Conservation (phyloP, 53 echinoderm and acorn worm species). For the Actinopyga echinites region DNA sequence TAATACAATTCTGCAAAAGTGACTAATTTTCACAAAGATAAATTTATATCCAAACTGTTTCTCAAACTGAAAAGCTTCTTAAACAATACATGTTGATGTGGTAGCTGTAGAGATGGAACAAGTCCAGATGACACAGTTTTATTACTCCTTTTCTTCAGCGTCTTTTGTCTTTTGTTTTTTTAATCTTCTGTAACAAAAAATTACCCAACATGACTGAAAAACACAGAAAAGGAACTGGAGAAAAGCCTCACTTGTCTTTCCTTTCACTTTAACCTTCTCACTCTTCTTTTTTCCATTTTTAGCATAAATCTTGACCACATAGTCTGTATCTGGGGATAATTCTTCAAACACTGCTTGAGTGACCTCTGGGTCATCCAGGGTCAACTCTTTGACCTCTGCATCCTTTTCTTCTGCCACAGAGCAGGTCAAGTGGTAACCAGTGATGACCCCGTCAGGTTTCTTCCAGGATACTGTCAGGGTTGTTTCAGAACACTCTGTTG, state of each 20-base stretch:
- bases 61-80: no score
- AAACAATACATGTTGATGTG: no score
- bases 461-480: slow-evolving; percentile 54
- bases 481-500: not conserved
- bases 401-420: slow-evolving; percentile 50
- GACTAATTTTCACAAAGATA: no score
- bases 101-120: no score
- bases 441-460: slow-evolving; percentile 61
- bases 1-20: no score
- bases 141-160: no score
- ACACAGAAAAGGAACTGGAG: no score
- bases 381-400: slow-evolving; percentile 58
- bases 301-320: slow-evolving; percentile 76
- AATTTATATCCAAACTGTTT: no score
- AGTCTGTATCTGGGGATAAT: slow-evolving; percentile 61
- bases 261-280: slow-evolving; percentile 60
- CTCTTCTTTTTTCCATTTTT: slow-evolving; percentile 70
- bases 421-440: slow-evolving; percentile 62
- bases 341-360: slow-evolving; percentile 56
- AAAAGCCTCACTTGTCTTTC: slow-evolving; percentile 65
- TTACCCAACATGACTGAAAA: no score
- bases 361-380: slow-evolving; percentile 59
- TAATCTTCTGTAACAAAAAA: not conserved
- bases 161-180: not conserved
- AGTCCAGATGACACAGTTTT: no score